Conservation (phyloP, 2,888 invertebrate species). For the Diplazon laetatorius region DNA sequence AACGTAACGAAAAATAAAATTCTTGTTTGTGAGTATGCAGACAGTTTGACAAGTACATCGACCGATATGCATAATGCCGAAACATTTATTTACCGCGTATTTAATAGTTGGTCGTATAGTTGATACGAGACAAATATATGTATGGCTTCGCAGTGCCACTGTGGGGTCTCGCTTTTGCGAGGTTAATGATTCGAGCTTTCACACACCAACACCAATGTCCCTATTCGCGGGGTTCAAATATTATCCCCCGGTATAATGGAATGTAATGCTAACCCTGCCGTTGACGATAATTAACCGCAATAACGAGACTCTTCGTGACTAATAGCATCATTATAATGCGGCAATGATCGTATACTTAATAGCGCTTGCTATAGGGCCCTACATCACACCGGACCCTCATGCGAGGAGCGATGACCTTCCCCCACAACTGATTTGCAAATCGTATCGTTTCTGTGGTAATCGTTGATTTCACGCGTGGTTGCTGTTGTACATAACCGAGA, state of each 20-base stretch:
- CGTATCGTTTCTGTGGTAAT: conserved; percentile 34
- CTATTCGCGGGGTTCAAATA: conserved; percentile 41
- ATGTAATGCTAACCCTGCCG: conserved; percentile 57
- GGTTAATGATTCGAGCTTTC: conserved; percentile 46
- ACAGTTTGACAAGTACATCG: conserved; percentile 26
- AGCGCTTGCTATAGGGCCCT: conserved; percentile 34
- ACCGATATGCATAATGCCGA: conserved; percentile 50
- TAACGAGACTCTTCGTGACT: conserved; percentile 63
- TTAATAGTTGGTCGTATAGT: conserved; percentile 30
- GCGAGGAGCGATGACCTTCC: conserved; percentile 25
- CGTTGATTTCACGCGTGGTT: conserved; percentile 33
- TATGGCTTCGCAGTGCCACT: background rate
- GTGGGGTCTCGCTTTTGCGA: conserved; percentile 9
- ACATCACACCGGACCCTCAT: conserved; percentile 39
- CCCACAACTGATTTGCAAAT: conserved; percentile 24
- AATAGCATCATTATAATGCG: conserved; percentile 64
- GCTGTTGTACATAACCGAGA: conserved; percentile 1
- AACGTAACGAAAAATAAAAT: conserved; percentile 16
- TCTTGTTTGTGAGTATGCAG: background rate
- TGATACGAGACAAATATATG: conserved; percentile 10
- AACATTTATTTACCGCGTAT: conserved; percentile 51
- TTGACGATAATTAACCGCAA: conserved; percentile 65
- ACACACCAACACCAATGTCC: background rate
- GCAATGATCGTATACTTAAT: conserved; percentile 59
- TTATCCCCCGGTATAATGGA: conserved; percentile 53